Evolutionary conservation across 2,888 invertebrate genomes (phyloP), one percentile per base, ranked within the genome.

Genomic region (Orgyia antiqua): DNA sequence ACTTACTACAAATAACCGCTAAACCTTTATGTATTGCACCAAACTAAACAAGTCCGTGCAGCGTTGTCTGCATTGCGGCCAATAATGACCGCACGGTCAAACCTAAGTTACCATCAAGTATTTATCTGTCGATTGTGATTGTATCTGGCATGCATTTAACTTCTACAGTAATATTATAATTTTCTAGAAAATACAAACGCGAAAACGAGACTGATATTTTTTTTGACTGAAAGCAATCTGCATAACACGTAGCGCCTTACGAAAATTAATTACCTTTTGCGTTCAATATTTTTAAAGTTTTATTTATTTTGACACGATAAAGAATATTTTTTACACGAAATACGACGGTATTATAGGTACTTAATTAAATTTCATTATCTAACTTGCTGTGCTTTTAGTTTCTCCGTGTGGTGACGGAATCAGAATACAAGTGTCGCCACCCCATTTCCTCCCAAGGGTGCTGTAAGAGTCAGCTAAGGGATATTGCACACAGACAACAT

Each of bases 61-160:
- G 45, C 45, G 50, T 59, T 67, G 70, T 73, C 74, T 76, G 75
- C 75, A 74, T 45, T 75, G 74, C 75, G 58, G 75, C 55, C 62
- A 66, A 68, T 69, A 64, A 71, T 63, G 56, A 63, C 62, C 62
- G 9, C 52, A 61, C 57, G 65, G 61, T 67, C 64, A 66, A 67
- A 69, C 46, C 47, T 20, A 19, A 13, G 27, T 30, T 10, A 18
- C 24, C 42, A 42, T 43, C 20, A 45, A 6, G 20, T 34, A 39
- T 53, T 54, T 58, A 54, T 52, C 54, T 47, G 42, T 36, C 31
- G 38, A 50, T 50, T 51, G 61, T 35, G 58, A 63, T 62, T 47
- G 42, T 45, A 68, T 67, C 63, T 42, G 21, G 17, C 20, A 18
- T 11, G 28, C 34, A 42, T 45, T 45, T 44, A 36, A 27, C 43